A percentile compares a stretch with the other conserved stretches of the same genome.
phyloP scores from a whole-genome alignment of 2,113 vertebrate genomes.

The Datnioides undecimradiatus region DNA sequence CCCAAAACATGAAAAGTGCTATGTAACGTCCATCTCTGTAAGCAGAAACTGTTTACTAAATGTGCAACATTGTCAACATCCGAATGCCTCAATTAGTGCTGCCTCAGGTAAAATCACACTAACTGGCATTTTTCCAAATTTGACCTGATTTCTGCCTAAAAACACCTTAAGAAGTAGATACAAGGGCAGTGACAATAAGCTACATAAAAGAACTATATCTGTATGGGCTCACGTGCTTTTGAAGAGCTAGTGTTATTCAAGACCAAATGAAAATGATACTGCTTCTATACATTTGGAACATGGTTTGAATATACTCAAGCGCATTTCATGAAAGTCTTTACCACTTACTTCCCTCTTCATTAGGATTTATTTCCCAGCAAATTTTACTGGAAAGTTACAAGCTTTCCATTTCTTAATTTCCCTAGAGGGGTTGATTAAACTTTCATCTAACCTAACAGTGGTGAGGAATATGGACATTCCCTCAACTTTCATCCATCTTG shows the following conservation, averaged over 20 bases:
- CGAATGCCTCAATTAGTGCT: too few relatives aligned
- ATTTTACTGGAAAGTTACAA: slow-evolving; percentile 16
- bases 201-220: not conserved
- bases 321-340: not conserved
- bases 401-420: slow-evolving; percentile 43
- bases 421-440: slow-evolving; percentile 49
- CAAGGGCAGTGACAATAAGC: not conserved
- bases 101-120: too few relatives aligned
- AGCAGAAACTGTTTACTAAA: too few relatives aligned
- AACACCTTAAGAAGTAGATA: not conserved
- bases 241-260: not conserved
- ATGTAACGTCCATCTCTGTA: too few relatives aligned
- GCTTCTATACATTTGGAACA: slow-evolving; percentile 9
- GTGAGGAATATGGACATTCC: slow-evolving; percentile 41
- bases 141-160: not conserved
- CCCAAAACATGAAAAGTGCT: too few relatives aligned
- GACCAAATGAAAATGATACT: not conserved
- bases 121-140: too few relatives aligned
- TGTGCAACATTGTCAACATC: too few relatives aligned
- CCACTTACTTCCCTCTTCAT: slow-evolving; percentile 15
- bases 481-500: slow-evolving; percentile 48
- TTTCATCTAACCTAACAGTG: slow-evolving; percentile 46
- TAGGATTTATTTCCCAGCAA: not conserved
- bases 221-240: not conserved
- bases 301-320: not conserved